Base-by-base conservation (phyloP, 1,140 invertebrate species). In the Apis mellifera region DNA sequence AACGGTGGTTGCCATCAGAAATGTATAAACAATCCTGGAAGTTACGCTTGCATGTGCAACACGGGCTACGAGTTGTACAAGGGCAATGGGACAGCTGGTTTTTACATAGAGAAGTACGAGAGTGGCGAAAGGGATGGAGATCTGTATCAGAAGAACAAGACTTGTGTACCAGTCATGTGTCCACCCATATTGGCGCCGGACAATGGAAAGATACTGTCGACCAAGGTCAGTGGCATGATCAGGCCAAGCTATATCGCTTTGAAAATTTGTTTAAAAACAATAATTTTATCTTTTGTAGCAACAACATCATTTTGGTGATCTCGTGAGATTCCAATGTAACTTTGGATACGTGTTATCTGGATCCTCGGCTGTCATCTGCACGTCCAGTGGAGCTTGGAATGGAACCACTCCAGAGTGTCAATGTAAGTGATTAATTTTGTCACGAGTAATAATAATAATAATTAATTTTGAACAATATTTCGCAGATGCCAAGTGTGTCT, bases 1-100 rank as follows among this genome's bases (percentile, higher is more conserved):
- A 99, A 99, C 92, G 98, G 98, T 13, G 98, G 98, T 26, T 99
- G 98, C 93, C 97, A 99, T 90, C 98, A 99, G 90, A 98, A 98
- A 93, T 99, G 98, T 94, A 95, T 98, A 65, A 99, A 99, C 90
- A 97, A 95, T 83, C 96, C 97, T 68, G 99, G 98, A 70, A 96
- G 96, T 88, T 99, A 96, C 89, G 96, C 96, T 11, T 99, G 99
- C 91, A 95, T 96, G 69, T 99, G 99, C 90, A 98, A 98, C 90
- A 96, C 97, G 66, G 99, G 99, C 8, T 99, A 96, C 92, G 98
- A 99, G 89, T 94, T 99, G 15, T 99, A 98, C 92, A 96, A 96
- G 23, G 93, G 95, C 55, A 98, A 99, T 91, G 98, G 98, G 32
- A 99, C 98, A 2, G 97, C 98, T 85, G 98, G 98, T n/a, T 99